These are phyloP conservation scores for Eretmocerus hayati DNA, from an alignment of 2,888 invertebrate species.

Conservation along the genomic window DNA sequence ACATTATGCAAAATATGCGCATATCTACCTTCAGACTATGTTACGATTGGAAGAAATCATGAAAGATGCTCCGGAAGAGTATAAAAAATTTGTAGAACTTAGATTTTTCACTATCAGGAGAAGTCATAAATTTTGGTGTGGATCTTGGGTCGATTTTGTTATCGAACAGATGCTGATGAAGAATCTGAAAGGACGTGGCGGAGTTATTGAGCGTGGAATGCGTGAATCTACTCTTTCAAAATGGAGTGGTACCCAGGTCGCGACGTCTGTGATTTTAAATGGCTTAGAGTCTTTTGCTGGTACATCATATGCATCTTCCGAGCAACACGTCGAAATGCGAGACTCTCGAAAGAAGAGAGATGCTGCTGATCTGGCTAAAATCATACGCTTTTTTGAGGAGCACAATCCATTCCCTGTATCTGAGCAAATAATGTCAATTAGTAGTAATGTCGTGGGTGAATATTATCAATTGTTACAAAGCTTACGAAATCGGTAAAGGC, in stretches of 20 bases:
- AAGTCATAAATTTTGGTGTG: constrained; percentile 28
- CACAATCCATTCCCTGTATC: background rate
- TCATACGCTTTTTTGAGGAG: background rate
- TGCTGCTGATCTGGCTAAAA: background rate
- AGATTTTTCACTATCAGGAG: constrained; percentile 31
- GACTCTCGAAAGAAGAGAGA: background rate
- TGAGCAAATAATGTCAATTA: background rate
- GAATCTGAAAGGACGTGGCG: background rate
- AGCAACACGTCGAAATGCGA: background rate
- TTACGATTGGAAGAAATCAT: background rate
- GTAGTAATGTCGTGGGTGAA: background rate
- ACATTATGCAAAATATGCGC: background rate
- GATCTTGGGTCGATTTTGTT: constrained; percentile 29
- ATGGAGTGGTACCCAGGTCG: background rate
- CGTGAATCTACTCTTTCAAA: background rate
- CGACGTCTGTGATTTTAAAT: background rate
- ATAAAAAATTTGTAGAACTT: constrained; percentile 3
- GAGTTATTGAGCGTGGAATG: background rate
- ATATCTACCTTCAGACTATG: background rate
- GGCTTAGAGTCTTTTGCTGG: constrained; percentile 22
- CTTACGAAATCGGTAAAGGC: background rate
- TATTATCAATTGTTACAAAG: background rate
- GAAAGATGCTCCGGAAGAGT: background rate
- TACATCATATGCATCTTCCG: background rate
- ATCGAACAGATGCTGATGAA: constrained; percentile 31